Conservation (phyloP, 2,113 vertebrate species). For the Carlito syrichta region DNA sequence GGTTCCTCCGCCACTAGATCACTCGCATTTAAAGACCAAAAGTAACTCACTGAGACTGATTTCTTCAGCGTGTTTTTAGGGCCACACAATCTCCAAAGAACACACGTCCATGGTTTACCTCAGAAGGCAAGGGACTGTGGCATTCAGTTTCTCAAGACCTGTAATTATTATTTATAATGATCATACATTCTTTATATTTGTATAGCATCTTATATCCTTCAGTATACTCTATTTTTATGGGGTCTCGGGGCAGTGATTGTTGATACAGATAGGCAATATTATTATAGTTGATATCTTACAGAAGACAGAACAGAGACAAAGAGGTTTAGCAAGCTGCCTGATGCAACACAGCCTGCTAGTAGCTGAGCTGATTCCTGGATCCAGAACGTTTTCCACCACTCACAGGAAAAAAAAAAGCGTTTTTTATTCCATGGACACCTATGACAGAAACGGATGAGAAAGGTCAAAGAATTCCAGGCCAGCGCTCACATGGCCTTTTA, state of each 20-base stretch:
- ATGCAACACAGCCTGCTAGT: background rate
- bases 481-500: background rate
- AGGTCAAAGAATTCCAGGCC: background rate
- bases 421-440: background rate
- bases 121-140: background rate
- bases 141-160: background rate
- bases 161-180: background rate
- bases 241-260: background rate
- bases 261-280: background rate
- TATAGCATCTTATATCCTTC: background rate
- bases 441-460: background rate
- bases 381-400: background rate
- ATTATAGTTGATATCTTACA: background rate
- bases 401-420: background rate
- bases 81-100: background rate
- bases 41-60: background rate
- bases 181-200: background rate
- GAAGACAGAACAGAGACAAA: conserved; percentile 28
- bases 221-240: background rate
- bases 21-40: background rate
- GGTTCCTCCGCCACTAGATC: background rate
- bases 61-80: background rate
- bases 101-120: background rate
- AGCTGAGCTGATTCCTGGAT: background rate
- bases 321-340: background rate